Percentiles rank a stretch among this genome's conserved stretches.
Conservation (phyloP, 2,113 vertebrate species). For the Nothobranchius kuhntae region DNA sequence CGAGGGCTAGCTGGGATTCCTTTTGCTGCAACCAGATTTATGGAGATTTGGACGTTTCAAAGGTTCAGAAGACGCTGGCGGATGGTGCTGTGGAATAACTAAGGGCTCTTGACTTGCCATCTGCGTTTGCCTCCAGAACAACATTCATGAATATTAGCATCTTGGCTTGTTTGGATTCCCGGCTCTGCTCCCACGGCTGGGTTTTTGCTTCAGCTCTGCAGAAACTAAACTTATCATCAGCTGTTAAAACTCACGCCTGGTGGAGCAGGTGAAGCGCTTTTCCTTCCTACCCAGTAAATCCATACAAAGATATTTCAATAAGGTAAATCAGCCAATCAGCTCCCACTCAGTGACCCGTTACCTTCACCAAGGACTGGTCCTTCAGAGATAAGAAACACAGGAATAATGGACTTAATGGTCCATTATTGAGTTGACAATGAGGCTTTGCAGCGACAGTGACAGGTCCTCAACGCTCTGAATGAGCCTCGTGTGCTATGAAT, state of each 20-base stretch:
- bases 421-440: constrained; percentile 78
- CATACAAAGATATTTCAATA: constrained; percentile 72
- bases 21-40: neutral
- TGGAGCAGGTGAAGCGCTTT: constrained; percentile 24
- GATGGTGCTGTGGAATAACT: neutral
- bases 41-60: neutral
- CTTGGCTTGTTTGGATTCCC: constrained; percentile 54
- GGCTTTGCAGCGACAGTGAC: constrained; percentile 70
- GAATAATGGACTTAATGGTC: constrained; percentile 76
- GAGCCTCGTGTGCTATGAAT: constrained; percentile 68
- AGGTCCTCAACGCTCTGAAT: constrained; percentile 74
- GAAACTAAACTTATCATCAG: constrained; percentile 42
- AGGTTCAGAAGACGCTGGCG: constrained; percentile 9
- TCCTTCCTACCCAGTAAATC: constrained; percentile 68
- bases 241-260: constrained; percentile 29
- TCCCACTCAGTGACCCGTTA: constrained; percentile 66
- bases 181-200: constrained; percentile 12
- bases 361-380: constrained; percentile 68
- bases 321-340: constrained; percentile 68
- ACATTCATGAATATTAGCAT: constrained; percentile 53
- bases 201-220: constrained; percentile 33
- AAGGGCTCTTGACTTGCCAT: constrained; percentile 28
- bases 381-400: constrained; percentile 73
- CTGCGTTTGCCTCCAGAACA: constrained; percentile 34
- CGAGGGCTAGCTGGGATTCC: too few species aligned